These are phyloP conservation scores for Druon quercuslanigerum DNA, from an alignment of 1,140 invertebrate species.

Conservation along the genomic window DNA sequence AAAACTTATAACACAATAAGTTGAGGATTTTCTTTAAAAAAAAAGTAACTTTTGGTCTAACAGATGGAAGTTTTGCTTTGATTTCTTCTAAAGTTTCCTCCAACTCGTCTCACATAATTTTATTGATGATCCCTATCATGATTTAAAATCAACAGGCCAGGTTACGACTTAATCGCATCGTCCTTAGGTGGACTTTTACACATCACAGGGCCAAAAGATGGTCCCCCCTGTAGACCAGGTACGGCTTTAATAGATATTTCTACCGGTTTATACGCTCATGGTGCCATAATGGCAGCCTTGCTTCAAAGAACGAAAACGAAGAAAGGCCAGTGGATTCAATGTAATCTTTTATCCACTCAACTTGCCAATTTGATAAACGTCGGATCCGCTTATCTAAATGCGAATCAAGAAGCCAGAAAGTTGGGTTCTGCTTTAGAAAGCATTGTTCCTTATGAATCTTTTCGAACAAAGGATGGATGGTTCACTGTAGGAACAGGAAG, in stretches of 20 bases:
- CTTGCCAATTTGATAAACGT: constrained; percentile 92
- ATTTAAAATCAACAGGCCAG: constrained; percentile 79
- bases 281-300: constrained; percentile 95
- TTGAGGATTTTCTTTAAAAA: no score
- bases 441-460: constrained; percentile 95
- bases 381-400: constrained; percentile 93
- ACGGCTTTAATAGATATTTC: constrained; percentile 95
- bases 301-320: constrained; percentile 86
- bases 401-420: constrained; percentile 83
- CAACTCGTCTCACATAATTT: no score
- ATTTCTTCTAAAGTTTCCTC: no score
- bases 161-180: constrained; percentile 97
- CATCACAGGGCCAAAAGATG: constrained; percentile 88
- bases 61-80: no score
- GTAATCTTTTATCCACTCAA: constrained; percentile 95
- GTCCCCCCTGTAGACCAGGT: constrained; percentile 91
- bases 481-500: constrained; percentile 91
- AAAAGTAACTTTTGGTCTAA: no score
- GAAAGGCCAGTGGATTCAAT: constrained; percentile 93
- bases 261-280: constrained; percentile 95
- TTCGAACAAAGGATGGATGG: constrained; percentile 87
- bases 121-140: no score
- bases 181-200: constrained; percentile 93
- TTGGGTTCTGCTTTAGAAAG: constrained; percentile 95
- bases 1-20: no score